Evolutionary conservation across 2,113 vertebrate species (phyloP).

Genomic region (Eurypyga helias): DNA sequence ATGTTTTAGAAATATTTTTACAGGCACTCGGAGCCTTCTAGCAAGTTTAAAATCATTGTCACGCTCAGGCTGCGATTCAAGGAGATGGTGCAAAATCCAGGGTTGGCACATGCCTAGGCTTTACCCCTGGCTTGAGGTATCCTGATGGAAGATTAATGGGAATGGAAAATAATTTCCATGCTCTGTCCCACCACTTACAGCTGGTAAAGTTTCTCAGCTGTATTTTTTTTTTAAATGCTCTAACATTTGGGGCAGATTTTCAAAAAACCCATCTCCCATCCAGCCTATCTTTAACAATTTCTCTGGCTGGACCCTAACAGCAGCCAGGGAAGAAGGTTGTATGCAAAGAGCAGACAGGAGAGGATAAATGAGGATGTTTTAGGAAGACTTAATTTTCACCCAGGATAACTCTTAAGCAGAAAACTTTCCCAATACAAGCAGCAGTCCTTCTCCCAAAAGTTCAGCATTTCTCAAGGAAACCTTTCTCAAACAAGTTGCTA

Average conservation of each 20-base stretch:
- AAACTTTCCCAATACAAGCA: neutral
- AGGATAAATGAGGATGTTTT: neutral
- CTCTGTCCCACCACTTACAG: neutral
- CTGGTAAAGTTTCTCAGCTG: rapidly evolving
- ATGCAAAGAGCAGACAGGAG: neutral
- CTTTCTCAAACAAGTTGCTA: neutral
- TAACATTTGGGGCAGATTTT: neutral
- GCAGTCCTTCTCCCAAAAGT: neutral
- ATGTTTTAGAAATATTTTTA: neutral
- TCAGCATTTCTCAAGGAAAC: neutral
- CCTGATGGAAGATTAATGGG: neutral
- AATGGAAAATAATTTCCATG: neutral
- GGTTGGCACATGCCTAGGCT: neutral
- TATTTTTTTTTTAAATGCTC: neutral
- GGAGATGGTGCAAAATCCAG: neutral
- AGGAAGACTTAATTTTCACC: neutral
- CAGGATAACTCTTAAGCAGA: neutral
- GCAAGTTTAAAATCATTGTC: neutral
- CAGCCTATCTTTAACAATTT: neutral
- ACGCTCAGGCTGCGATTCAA: neutral
- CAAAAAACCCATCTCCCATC: neutral
- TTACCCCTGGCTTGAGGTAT: neutral
- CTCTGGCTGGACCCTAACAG: neutral
- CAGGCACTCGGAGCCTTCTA: neutral
- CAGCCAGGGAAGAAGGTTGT: neutral